Base-by-base conservation (phyloP, 2,888 invertebrate genomes). In the Zaprionus obscuricornis region DNA sequence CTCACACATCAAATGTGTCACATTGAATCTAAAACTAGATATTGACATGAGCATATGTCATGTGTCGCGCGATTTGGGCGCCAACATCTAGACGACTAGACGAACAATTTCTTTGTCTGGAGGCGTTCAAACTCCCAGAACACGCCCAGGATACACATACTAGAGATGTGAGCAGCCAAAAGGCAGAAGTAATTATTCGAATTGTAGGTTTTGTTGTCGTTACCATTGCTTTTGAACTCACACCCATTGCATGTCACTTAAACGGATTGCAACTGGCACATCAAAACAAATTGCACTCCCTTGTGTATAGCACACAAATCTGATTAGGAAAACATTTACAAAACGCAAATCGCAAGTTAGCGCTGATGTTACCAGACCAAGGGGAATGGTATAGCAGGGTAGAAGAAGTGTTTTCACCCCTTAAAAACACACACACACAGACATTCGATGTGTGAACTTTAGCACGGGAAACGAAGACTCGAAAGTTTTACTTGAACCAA, bases 281-380 rank as follows among this genome's bases (percentile, higher is more conserved):
- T 85, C 78, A 79, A 85, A 79, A 79, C 78, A 79, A 79, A 85
- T 79, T 78, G 78, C 72, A 64, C 68, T 85, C 78, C 78, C 78
- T 45, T 11, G 78, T 49, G 78, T 43, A 74, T 51, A 57, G 39
- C 58, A 47, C 62, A 69, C 62, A 84, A 83, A 85, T 83, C 86
- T 85, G 82, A 83, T 83, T 83, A 86, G 82, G 59, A 76, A 68
- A 71, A 75, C 77, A 83, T 83, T 82, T 83, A 85, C 85, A 79
- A 68, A n/a, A 68, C 74, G 74, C 79, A 81, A 85, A 82, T 79
- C 78, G 77, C 71, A 75, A 85, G 70, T 83, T 85, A 65, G 79
- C 69, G 55, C 33, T 42, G 46, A 51, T 39, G 36, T 54, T 36
- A 14, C 13, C 13, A 20, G 14, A 11, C 43, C 36, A 24, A 36